Base-by-base conservation (phyloP, 1,140 invertebrate species). In the Atta texana region DNA sequence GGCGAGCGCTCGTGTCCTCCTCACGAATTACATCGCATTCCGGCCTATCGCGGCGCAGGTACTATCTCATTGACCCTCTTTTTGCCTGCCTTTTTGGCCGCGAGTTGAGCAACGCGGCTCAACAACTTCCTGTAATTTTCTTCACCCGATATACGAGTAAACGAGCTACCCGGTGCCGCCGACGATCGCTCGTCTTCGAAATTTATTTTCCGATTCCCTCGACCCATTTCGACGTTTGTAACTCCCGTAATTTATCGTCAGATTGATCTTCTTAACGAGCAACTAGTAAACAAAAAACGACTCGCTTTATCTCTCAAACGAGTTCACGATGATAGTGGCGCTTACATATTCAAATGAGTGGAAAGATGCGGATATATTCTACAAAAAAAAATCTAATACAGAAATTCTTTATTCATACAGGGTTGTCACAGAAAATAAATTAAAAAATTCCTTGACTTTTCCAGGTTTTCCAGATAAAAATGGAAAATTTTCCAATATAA, bases 101-200 rank as follows among this genome's bases (percentile, higher is more conserved):
- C 34, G 80, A 84, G 55, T 88, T 86, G 69, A 53, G 71, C 85
- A 82, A 87, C 74, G 31, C 85, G 72, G 69, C 71, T 51, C 39
- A 57, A 69, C 81, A 84, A 91, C 90, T 92, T 91, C 92, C 87
- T 92, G 90, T 89, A 89, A 92, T 92, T 92, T 92, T 88, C 89
- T 92, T 77, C 71, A 34, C 44, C 31, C 63, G 57, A 76, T 82
- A 66, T 34, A 69, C 51, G 64, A 59, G 51, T 31, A 57, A 87
- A 74, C 74, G 87, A 88, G 82, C 68, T 80, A 31, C 53, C 76
- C 51, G 74, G 21, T 51, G 34, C 21, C 24, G 28, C 4, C 78
- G 78, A 39, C 51, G 55, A 69, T 86, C 51, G 59, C 12, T 39
- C 28, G 49, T 39, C 59, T 21, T 63, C 31, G 53, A 89, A 59